phyloP scores from a whole-genome alignment of 2,797 vertebrate genomes.

The Coranthus polyacanthus region DNA sequence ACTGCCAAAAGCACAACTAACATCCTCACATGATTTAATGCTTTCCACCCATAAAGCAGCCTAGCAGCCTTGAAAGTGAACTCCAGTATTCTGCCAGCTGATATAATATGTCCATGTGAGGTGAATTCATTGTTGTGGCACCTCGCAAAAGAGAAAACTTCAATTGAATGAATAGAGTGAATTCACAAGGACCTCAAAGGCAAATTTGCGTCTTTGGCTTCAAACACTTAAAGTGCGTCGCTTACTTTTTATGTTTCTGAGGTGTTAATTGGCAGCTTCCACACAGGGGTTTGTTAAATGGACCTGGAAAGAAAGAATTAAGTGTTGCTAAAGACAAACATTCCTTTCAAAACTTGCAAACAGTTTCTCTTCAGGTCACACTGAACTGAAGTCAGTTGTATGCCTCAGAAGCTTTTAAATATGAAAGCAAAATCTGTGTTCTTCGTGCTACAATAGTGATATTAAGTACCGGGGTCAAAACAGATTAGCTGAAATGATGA shows the following conservation, averaged over 20 bases:
- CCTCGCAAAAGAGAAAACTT: slow-evolving; percentile 34
- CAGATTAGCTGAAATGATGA: slow-evolving; percentile 24
- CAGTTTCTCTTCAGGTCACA: slow-evolving; percentile 8
- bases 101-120: slow-evolving; percentile 41
- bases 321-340: slow-evolving; percentile 29
- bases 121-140: slow-evolving; percentile 45
- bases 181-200: slow-evolving; percentile 47
- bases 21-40: slow-evolving; percentile 62
- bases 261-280: slow-evolving; percentile 68
- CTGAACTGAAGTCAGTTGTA: slow-evolving; percentile 13
- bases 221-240: slow-evolving; percentile 33
- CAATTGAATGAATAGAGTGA: slow-evolving; percentile 28
- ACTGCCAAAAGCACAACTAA: slow-evolving; percentile 67
- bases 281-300: slow-evolving; percentile 47
- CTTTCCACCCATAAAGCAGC: slow-evolving; percentile 41
- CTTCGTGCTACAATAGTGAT: not conserved
- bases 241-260: slow-evolving; percentile 49
- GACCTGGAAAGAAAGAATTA: slow-evolving; percentile 41
- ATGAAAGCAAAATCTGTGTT: not conserved
- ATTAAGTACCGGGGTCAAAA: slow-evolving; percentile 12
- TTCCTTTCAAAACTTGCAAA: slow-evolving; percentile 35
- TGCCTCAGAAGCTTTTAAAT: slow-evolving; percentile 4
- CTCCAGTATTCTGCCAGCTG: slow-evolving; percentile 27
- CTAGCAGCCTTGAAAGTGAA: slow-evolving; percentile 31
- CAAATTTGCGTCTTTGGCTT: slow-evolving; percentile 43